Conservation (phyloP, 2,888 invertebrate genomes). For the Palloptera scutellata region DNA sequence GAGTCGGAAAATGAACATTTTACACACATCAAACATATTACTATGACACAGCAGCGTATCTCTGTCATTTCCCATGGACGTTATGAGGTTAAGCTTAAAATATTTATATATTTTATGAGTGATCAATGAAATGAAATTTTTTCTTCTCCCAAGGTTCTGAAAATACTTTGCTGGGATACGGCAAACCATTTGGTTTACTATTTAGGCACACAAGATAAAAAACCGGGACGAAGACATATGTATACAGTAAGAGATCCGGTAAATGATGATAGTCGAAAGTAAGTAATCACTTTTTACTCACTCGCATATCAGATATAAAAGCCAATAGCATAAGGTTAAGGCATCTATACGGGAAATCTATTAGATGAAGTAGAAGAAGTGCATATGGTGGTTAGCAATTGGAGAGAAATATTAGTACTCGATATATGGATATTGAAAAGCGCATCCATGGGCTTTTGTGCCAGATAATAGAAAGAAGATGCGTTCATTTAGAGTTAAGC, state of each 20-base stretch:
- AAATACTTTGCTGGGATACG: conserved; percentile 86
- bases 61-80: conserved; percentile 86
- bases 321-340: too few relatives aligned
- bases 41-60: conserved; percentile 81
- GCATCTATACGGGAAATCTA: too few relatives aligned
- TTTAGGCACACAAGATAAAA: conserved; percentile 80
- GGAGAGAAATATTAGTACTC: too few relatives aligned
- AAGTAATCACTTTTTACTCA: conserved; percentile 40
- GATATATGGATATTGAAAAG: too few relatives aligned
- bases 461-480: too few relatives aligned
- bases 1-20: conserved; percentile 85
- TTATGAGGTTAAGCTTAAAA: conserved; percentile 73
- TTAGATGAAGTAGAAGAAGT: too few relatives aligned
- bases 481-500: too few relatives aligned
- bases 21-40: conserved; percentile 89
- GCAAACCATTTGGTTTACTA: conserved; percentile 82
- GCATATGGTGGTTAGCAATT: too few relatives aligned
- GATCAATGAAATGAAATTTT: background rate
- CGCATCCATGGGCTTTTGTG: too few relatives aligned
- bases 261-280: conserved; percentile 73
- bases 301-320: too few relatives aligned
- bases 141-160: conserved; percentile 60
- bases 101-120: background rate
- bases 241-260: conserved; percentile 83
- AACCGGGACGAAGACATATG: conserved; percentile 86